phyloP scores from a whole-genome alignment of 2,888 invertebrate genomes.

The Tricholauxania praeusta region DNA sequence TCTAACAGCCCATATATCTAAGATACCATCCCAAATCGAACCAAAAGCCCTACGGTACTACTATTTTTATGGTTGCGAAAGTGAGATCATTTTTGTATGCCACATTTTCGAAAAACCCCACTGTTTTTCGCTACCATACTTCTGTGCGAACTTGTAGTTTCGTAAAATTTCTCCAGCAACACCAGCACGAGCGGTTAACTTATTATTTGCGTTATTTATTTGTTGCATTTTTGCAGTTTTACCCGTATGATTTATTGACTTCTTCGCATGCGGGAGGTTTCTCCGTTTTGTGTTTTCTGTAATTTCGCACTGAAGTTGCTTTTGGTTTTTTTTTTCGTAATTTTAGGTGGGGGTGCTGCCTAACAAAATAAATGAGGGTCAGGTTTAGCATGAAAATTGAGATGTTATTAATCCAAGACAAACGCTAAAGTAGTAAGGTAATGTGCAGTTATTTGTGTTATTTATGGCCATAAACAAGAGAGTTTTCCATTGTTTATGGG shows the following conservation, averaged over 20 bases:
- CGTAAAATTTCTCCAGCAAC: conserved; percentile 11
- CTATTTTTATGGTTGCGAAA: too few species aligned
- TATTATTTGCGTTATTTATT: conserved; percentile 33
- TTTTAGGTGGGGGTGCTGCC: background rate
- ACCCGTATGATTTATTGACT: conserved; percentile 26
- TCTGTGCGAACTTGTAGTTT: too few species aligned
- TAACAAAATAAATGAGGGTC: conserved; percentile 2
- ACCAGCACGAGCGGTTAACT: background rate
- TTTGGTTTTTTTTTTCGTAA: background rate
- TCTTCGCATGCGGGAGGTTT: conserved; percentile 26
- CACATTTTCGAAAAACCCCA: too few species aligned
- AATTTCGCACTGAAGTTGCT: background rate
- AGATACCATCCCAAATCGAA: too few species aligned
- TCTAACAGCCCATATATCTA: too few species aligned
- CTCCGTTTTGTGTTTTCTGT: background rate
- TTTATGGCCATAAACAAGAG: conserved; percentile 12
- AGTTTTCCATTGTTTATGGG: background rate
- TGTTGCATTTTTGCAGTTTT: conserved; percentile 22
- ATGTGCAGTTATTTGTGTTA: conserved; percentile 13
- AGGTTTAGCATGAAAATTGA: conserved; percentile 29
- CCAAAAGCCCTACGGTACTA: too few species aligned
- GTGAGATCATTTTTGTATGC: too few species aligned
- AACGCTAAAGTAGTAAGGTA: background rate
- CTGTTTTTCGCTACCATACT: too few species aligned
- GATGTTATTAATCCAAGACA: conserved; percentile 10